Base-by-base conservation (phyloP, 2,797 vertebrate genomes). In the Gallinago solitaria region DNA sequence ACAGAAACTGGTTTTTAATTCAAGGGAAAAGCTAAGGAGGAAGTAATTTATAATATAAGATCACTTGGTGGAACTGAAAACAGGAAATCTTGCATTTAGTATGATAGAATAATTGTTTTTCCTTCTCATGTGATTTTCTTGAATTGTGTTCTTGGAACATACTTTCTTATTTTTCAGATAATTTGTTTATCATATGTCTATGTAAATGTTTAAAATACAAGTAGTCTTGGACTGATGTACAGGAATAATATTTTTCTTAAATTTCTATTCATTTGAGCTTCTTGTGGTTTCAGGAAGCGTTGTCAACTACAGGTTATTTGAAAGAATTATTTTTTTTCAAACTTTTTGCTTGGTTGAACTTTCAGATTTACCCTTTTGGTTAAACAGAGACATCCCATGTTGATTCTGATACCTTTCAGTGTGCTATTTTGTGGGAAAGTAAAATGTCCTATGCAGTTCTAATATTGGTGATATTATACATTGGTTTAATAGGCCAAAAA, bases 201-300 rank as follows among this genome's bases (percentile, higher is more conserved):
- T 91, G 69, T 90, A 89, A 93, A 54, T 84, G 10, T 67, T 93
- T 81, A 76, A 74, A 79, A 91, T 92, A 70, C 73, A 96, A 35
- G 77, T 87, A 48, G 17, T 64, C 60, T 94, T 69, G 57, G 59
- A 74, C 37, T 73, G 50, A 32, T 77, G 59, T 54, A 74, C 78
- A 77, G 68, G 90, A 94, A 91, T 19, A 69, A 20, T 53, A 27
- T 21, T 79, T 82, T 57, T 39, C 82, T 83, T 94, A 87, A 56
- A 16, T 68, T 74, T 81, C 17, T 65, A 1, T 57, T 74, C 11
- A 17, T 43, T 76, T 82, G 80, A 84, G 13, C 24, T 17, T 86
- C 9, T 1, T 39, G 16, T 86, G 39, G 10, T 74, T 94, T 91
- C 61, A 68, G 45, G 33, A 64, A 8, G 25, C 56, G 23, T 41